Base-by-base conservation (phyloP, 2,113 vertebrate genomes). In the Chunga burmeisteri region DNA sequence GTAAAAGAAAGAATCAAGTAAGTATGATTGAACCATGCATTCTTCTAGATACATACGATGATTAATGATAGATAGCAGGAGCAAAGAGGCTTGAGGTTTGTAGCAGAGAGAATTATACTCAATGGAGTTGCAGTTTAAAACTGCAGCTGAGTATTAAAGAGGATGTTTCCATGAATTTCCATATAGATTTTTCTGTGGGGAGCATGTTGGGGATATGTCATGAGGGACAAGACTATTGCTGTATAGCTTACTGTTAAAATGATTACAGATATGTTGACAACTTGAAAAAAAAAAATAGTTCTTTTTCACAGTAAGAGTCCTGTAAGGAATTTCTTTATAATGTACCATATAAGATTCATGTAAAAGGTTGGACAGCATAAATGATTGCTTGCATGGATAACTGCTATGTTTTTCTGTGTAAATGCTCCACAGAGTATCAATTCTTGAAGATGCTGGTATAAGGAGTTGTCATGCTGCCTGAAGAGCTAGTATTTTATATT, bases 21-120 rank as follows among this genome's bases (percentile, higher is more conserved):
- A 73, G 13, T 77, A 59, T 79, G 62, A 77, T 66, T 85, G 55
- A 96, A 49, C 36, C 25, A 21, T 70, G 27, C 62, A 68, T 96
- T 62, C 30, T 94, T 82, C 62, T 72, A 65, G 66, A 80, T 49
- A 70, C 11, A 56, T 6, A 44, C 18, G 16, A 17, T 75, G 71
- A 88, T 95, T 86, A 92, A 80, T 94, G 92, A 90, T 90, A 85
- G 81, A 85, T 87, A 81, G 34, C 56, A 68, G 81, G 56, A 88
- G 53, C 36, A 73, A 73, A 77, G 38, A 88, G 67, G 55, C 32
- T 81, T 83, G 79, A 75, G 46, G 18, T 70, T 90, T 93, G 62
- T 70, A 89, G 89, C 71, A 87, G 96, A 58, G 58, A 53, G 66
- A 82, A 82, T 93, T 92, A 62, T 59, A 70, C 67, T 92, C 58